Evolutionary conservation across 2,113 vertebrate genomes (phyloP), one percentile per base, ranked within the genome.

Genomic region (Formicarius rufipectus): DNA sequence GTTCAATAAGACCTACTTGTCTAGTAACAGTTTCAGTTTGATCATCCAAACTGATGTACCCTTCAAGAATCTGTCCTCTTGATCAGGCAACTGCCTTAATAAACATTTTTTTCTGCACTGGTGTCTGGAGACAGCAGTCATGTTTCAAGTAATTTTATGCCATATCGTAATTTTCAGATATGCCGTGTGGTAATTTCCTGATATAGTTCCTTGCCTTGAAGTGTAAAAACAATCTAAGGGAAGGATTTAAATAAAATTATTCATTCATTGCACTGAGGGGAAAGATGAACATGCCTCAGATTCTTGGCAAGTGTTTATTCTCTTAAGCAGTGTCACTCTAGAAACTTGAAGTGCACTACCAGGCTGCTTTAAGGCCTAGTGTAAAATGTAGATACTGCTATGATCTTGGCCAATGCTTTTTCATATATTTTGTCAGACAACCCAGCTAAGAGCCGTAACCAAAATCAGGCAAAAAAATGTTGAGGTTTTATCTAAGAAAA

Each of bases 31-130:
- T 53, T 74, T 14, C 37, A 39, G 10, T 58, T 77, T 35, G 16
- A 35, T 74, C 28, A 39, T 71, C 12, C 58, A 68, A 31, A 49
- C 3, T 49, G 27, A n/a, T 0, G 0, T 28, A 23, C 6, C 7
- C 4, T 44, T 59, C 58, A 84, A 78, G 14, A 35, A 37, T 76
- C 31, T 85, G 17, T 85, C 23, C 14, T 62, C 17, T 42, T 77
- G 37, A 39, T 83, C 55, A 76, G 45, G n/a, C 28, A 25, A 18
- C 28, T 64, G 27, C 49, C 39, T 53, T 40, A 72, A 35, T 35
- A 84, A 72, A 73, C 0, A 0, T 14, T 42, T 81, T 76, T 87
- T 62, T 37, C 53, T 79, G 40, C 22, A 20, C 23, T 47, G 23
- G 14, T 75, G 42, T 9, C 21, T 83, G 30, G 27, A 77, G n/a